A percentile compares a stretch with the other conserved stretches of the same genome.
Conservation (phyloP, 2,797 vertebrate species). For the Tapera naevia region DNA sequence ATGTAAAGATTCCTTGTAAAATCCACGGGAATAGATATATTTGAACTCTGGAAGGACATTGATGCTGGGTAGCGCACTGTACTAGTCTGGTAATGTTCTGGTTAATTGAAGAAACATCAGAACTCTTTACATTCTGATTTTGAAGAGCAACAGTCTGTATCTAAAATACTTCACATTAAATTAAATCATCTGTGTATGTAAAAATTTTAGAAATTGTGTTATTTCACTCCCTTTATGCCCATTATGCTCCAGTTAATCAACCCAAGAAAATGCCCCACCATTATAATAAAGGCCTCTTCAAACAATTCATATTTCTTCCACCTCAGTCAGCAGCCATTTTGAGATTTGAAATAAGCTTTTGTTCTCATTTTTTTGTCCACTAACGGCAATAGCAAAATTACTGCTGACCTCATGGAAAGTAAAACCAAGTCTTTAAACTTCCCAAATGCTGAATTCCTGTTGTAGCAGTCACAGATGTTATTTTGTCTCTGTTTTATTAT, state of each 20-base stretch:
- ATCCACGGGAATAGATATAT: not conserved
- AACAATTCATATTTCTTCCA: not conserved
- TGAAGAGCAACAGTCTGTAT: not conserved
- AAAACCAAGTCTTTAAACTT: not conserved
- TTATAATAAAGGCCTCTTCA: not conserved
- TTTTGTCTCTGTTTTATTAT: not conserved
- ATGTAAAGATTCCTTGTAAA: not conserved
- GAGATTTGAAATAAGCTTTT: not conserved
- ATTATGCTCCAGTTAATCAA: not conserved
- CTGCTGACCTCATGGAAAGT: not conserved
- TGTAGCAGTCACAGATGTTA: not conserved
- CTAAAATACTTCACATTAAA: not conserved
- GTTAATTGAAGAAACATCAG: not conserved
- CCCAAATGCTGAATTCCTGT: not conserved
- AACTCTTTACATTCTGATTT: accelerated
- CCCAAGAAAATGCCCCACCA: not conserved
- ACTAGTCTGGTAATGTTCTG: not conserved
- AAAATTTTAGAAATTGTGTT: not conserved
- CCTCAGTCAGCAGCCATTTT: not conserved
- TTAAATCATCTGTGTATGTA: not conserved
- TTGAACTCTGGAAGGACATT: not conserved
- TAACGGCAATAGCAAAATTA: not conserved
- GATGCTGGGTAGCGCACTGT: not conserved
- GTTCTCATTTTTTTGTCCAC: not conserved
- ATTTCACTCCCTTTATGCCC: not conserved